phyloP scores from a whole-genome alignment of 2,888 invertebrate species.

The Erannis defoliaria region DNA sequence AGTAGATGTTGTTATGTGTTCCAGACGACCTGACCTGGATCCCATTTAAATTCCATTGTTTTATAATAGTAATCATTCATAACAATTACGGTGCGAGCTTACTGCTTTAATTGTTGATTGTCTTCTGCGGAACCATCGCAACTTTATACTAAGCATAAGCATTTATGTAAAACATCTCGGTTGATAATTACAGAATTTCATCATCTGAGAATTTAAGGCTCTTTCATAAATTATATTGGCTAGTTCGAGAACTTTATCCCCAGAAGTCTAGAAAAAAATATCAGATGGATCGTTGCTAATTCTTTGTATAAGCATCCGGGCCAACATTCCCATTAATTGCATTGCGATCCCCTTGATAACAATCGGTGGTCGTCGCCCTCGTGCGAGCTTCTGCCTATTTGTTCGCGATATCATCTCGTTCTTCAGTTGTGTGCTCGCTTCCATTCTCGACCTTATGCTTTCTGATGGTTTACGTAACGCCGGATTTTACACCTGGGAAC shows the following conservation, averaged over 20 bases:
- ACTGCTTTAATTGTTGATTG: conserved; percentile 65
- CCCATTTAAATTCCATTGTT: conserved; percentile 57
- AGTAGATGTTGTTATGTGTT: conserved; percentile 53
- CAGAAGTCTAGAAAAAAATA: too few relatives aligned
- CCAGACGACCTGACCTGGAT: conserved; percentile 62
- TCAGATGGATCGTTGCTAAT: conserved; percentile 28
- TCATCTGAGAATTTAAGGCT: neutral
- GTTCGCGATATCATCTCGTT: conserved; percentile 55
- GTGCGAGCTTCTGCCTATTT: conserved; percentile 69
- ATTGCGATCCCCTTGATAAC: conserved; percentile 69
- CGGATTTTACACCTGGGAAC: conserved; percentile 37
- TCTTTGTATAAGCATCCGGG: conserved; percentile 52
- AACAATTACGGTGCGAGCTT: conserved; percentile 65
- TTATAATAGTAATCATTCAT: conserved; percentile 61
- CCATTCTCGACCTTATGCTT: conserved; percentile 54
- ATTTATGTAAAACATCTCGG: conserved; percentile 1
- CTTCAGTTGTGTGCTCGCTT: conserved; percentile 36
- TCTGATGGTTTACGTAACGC: conserved; percentile 42
- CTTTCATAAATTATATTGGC: neutral
- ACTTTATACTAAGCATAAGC: conserved; percentile 45
- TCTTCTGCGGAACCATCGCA: conserved; percentile 61
- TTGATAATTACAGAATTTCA: conserved; percentile 3
- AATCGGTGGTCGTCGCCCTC: conserved; percentile 73
- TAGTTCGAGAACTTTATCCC: neutral
- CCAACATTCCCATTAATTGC: conserved; percentile 73